Percentiles rank a stretch among this genome's conserved stretches.
Conservation (phyloP, 1,140 invertebrate genomes). For the Dreissena rostriformis region DNA sequence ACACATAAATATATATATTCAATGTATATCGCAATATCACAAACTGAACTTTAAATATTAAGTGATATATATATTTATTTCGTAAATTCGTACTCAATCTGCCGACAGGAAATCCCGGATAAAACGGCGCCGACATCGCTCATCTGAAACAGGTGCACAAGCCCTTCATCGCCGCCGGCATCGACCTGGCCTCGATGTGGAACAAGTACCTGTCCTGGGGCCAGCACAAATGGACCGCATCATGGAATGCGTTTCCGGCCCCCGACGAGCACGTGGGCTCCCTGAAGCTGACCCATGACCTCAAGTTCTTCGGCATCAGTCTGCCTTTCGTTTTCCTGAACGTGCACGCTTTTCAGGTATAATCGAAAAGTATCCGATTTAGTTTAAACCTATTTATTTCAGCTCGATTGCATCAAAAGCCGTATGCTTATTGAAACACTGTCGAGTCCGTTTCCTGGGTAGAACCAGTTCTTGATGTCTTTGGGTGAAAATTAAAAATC, state of each 20-base stretch:
- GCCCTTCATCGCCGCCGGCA: slow-evolving; percentile 84
- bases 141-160: slow-evolving; percentile 90
- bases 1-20: no score
- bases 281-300: slow-evolving; percentile 84
- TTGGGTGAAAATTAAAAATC: no score
- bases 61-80: no score
- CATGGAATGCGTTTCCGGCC: slow-evolving; percentile 77
- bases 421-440: no score
- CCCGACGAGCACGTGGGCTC: slow-evolving; percentile 84
- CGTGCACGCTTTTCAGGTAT: slow-evolving; percentile 84
- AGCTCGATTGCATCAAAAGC: no score
- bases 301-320: slow-evolving; percentile 83
- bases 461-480: no score
- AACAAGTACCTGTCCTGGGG: slow-evolving; percentile 77
- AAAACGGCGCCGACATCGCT: slow-evolving; percentile 92
- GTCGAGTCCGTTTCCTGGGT: no score
- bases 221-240: slow-evolving; percentile 79
- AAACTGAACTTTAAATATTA: no score
- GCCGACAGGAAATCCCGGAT: slow-evolving; percentile 92
- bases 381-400: no score
- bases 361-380: no score
- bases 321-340: slow-evolving; percentile 83
- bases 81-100: no score
- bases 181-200: slow-evolving; percentile 81
- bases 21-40: no score